Evolutionary conservation across 37 sponge, comb jelly and placozoan species (phyloP).

Genomic region (Beroe forskalii): DNA sequence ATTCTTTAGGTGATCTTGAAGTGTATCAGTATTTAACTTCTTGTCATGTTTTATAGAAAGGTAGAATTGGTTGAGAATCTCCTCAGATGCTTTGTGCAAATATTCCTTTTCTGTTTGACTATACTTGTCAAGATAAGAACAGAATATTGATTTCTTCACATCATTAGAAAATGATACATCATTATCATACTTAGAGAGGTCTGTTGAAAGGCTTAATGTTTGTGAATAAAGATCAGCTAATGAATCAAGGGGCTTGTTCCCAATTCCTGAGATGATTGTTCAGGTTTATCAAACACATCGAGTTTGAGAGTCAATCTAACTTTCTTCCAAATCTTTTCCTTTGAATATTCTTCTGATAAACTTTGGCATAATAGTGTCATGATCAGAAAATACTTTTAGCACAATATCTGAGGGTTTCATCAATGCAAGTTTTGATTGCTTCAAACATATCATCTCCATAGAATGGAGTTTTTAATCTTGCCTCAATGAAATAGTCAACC

Average conservation of each 20-base stretch:
- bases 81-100: conserved; percentile 41
- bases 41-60: conserved; percentile 53
- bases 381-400: conserved; percentile 32
- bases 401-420: conserved; percentile 57
- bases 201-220: neutral
- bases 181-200: conserved; percentile 59
- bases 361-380: conserved; percentile 41
- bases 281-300: conserved; percentile 24
- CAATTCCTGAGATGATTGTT: neutral
- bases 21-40: conserved; percentile 1
- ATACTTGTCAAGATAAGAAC: conserved; percentile 32
- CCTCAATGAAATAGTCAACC: conserved; percentile 38
- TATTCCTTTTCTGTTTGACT: conserved; percentile 19
- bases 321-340: conserved; percentile 46
- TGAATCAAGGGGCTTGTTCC: neutral
- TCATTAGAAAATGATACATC: conserved; percentile 53
- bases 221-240: conserved; percentile 45
- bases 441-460: conserved; percentile 43
- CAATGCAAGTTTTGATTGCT: conserved; percentile 39
- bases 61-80: conserved; percentile 46
- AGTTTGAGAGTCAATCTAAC: conserved; percentile 22
- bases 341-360: conserved; percentile 41
- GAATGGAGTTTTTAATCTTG: conserved; percentile 55
- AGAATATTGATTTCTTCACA: conserved; percentile 49
- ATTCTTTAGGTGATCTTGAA: conserved; percentile 41